Base-by-base conservation (phyloP, 2,797 vertebrate genomes). In the Dermochelys coriacea region DNA sequence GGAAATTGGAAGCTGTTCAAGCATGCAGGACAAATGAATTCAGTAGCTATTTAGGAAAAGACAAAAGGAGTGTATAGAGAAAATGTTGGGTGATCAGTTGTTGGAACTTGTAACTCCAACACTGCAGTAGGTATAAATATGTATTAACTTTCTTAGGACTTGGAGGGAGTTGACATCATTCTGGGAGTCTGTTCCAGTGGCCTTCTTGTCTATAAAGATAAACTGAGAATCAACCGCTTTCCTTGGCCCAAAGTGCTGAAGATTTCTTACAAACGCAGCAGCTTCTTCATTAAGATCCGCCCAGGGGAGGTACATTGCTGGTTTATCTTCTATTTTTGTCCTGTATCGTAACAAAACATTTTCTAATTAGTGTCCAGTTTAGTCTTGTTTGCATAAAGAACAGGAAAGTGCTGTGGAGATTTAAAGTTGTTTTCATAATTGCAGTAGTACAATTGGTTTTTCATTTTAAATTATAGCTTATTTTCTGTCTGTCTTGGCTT, bases 201-300 rank as follows among this genome's bases (percentile, higher is more conserved):
- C 90, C 98, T 99, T 95, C 98, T 99, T 98, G 99, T 99, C 97
- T 99, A 99, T 97, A 99, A 99, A 97, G 99, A 99, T 97, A 99
- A 99, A 85, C 98, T 99, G 97, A 98, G 99, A 98, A 99, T 99
- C 98, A 99, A 99, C 94, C 98, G 99, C 83, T 99, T 99, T 97
- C 98, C 99, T 7, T 99, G 99, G 99, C 99, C 99, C 86, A 99
- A 99, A 98, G 99, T 99, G 79, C 98, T 99, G 75, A 99, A 99
- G 98, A 99, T 99, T 97, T 99, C 99, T 50, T 99, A 99, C 97
- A 99, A 99, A 97, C 99, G 99, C 92, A 99, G 99, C 98, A 99
- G 99, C 97, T 99, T 99, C 98, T 99, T 99, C 71, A 99, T 99
- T 94, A 99, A 99, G 97, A 99, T 99, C 88, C 98, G 99, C 2